Evolutionary conservation across 2,888 invertebrate genomes (phyloP).

Genomic region (Odontothrips loti): DNA sequence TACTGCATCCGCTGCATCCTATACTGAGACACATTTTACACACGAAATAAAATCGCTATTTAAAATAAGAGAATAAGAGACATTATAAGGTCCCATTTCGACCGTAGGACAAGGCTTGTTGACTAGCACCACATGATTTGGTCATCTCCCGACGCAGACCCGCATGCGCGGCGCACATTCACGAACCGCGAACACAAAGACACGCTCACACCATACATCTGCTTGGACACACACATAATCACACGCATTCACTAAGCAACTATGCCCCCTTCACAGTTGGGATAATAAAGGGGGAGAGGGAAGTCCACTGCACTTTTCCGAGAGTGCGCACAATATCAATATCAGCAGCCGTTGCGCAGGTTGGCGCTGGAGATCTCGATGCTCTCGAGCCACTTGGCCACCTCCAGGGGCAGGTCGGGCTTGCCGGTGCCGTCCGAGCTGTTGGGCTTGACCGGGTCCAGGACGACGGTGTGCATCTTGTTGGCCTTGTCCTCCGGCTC

Average conservation of each 20-base stretch:
- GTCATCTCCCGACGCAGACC: neutral
- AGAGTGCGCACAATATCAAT: neutral
- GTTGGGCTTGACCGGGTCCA: conserved; percentile 37
- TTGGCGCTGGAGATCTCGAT: conserved; percentile 67
- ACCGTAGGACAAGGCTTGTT: neutral
- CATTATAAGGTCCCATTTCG: neutral
- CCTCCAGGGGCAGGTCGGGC: conserved; percentile 60
- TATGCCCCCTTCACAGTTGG: neutral
- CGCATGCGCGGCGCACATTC: neutral
- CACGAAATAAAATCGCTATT: neutral
- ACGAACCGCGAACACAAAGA: neutral
- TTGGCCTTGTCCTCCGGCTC: conserved; percentile 33
- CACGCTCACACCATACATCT: no score
- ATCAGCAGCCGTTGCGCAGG: conserved; percentile 48
- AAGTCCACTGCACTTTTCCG: neutral
- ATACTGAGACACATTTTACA: neutral
- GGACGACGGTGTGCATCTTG: conserved; percentile 13
- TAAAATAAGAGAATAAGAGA: neutral
- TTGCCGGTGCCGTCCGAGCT: conserved; percentile 46
- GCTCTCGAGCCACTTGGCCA: conserved; percentile 65
- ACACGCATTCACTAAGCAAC: neutral
- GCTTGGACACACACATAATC: neutral
- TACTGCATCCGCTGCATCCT: no score
- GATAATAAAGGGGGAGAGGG: neutral
- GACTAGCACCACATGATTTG: conserved; percentile 16